Conservation (phyloP, 2,113 vertebrate genomes). For the Chionis minor region DNA sequence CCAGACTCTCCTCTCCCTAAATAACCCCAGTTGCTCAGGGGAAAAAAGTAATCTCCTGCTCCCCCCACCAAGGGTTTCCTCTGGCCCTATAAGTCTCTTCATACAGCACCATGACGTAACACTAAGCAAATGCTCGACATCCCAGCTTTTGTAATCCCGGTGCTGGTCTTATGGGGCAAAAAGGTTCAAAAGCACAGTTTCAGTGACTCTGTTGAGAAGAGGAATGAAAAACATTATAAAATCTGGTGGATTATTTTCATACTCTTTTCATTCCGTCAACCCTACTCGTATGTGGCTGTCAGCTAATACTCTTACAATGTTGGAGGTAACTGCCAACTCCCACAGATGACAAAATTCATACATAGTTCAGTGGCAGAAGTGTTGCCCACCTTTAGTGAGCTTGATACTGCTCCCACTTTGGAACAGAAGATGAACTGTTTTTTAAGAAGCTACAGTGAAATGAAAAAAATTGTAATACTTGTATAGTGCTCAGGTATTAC, state of each 20-base stretch:
- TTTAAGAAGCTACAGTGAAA: not conserved
- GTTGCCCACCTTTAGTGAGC: not conserved
- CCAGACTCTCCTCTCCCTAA: not conserved
- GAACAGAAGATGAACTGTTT: not conserved
- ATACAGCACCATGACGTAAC: not conserved
- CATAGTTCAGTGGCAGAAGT: not conserved
- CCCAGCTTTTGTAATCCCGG: not conserved
- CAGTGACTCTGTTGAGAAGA: not conserved
- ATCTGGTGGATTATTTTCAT: not conserved
- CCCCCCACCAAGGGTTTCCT: not conserved
- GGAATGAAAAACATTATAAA: not conserved
- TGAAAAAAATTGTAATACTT: not conserved
- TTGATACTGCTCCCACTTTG: not conserved
- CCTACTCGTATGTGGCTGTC: not conserved
- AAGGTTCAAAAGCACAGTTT: not conserved
- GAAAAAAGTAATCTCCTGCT: not conserved
- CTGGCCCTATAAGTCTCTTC: not conserved
- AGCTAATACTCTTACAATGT: not conserved
- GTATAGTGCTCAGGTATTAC: not conserved
- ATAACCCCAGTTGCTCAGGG: not conserved
- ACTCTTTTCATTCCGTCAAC: not conserved
- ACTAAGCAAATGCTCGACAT: not conserved
- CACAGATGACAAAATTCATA: not conserved
- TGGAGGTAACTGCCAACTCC: not conserved
- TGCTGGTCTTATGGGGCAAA: not conserved